Base-by-base conservation (phyloP, 2,113 vertebrate genomes). In the Heliornis fulica region DNA sequence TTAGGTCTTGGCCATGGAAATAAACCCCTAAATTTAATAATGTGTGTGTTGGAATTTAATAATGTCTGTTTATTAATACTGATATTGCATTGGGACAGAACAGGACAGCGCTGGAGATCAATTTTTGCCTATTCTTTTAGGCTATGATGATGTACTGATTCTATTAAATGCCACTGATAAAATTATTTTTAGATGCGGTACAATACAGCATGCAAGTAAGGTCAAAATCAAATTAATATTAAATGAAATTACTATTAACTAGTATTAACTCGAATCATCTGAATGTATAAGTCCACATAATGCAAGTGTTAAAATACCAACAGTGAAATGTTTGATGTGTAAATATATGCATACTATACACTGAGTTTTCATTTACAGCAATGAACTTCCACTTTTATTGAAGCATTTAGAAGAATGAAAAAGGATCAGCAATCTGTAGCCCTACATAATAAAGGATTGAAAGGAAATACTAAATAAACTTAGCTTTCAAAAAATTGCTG, bases 41-140 rank as follows among this genome's bases (percentile, higher is more conserved):
- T 51, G 41, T 38, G 41, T 56, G 6, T 60, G 23, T 56, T 87
- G 48, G 48, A 91, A 85, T 91, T 93, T 87, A 97, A 81, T 95
- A 89, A 94, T 45, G 8, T 57, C 40, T 83, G 34, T 78, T 77
- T 94, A 93, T 95, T 87, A 92, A 74, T 80, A 83, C 25, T 59
- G 45, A 63, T 83, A 80, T 45, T 91, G 63, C 53, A 91, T 43
- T 74, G 36, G 64, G 41, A 79, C 45, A 70, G 82, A 78, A 76
- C 74, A 54, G 25, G 66, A 50, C 45, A 80, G 22, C 45, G 50
- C 28, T 61, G 19, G n/a, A 94, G 36, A 80, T 90, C 5, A n/a
- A 48, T 92, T 85, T 92, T 93, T 93, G 60, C 41, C 66, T 61
- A 14, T 90, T 91, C 50, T 70, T 93, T 92, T 82, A 87, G 34